Conservation (phyloP, 2,113 vertebrate species). For the Paratilapia polleni region DNA sequence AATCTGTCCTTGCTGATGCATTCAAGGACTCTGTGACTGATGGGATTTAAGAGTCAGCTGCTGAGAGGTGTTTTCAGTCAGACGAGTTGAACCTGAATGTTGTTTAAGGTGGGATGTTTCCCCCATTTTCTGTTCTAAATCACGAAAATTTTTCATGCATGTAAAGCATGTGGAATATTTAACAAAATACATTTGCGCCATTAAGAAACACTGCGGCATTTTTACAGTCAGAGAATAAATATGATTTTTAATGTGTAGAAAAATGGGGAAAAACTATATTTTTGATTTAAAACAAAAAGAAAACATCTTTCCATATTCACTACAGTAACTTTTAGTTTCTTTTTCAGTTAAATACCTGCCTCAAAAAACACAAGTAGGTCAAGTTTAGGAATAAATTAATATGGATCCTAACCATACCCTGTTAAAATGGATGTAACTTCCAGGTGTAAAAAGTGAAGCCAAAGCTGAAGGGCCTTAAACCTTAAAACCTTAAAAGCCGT, state of each 20-base stretch:
- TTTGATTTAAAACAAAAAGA: not conserved
- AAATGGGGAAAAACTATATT: not conserved
- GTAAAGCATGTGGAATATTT: not conserved
- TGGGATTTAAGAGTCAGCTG: slow-evolving; percentile 17
- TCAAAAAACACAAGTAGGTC: no score
- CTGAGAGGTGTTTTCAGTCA: slow-evolving; percentile 5
- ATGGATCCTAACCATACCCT: no score
- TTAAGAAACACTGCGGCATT: not conserved
- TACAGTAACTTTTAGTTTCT: not conserved
- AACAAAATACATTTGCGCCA: no score
- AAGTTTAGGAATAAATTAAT: no score
- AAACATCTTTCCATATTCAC: not conserved
- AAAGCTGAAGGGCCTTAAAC: no score
- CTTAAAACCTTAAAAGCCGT: no score
- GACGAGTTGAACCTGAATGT: not conserved
- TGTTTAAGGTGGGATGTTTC: not conserved
- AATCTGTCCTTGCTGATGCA: slow-evolving; percentile 22
- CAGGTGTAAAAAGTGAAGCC: no score
- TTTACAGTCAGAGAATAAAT: not conserved
- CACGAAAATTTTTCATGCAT: not conserved
- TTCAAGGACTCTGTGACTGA: slow-evolving; percentile 52
- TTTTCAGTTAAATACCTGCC: not conserved
- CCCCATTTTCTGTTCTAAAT: not conserved
- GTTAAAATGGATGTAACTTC: no score
- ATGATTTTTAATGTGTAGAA: not conserved